Conservation (phyloP, 2,113 vertebrate genomes). For the Zosterops hypoxanthus region DNA sequence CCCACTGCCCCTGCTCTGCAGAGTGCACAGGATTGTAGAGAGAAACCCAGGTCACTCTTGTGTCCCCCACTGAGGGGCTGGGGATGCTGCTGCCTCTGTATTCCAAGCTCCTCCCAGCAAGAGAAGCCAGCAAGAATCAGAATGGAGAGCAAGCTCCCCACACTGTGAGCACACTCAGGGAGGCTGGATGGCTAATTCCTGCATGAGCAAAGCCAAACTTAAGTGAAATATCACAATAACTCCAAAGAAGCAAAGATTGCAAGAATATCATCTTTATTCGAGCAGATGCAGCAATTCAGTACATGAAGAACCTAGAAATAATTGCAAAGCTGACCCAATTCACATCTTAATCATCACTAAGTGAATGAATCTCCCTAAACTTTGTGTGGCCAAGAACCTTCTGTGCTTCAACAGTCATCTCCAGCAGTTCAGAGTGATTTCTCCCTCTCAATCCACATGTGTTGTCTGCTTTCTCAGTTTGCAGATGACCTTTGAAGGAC, state of each 20-base stretch:
- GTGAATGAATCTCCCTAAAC: neutral
- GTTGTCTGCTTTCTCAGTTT: neutral
- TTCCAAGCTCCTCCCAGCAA: neutral
- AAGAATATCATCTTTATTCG: constrained; percentile 60
- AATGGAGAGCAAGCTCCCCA: neutral
- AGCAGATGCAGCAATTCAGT: neutral
- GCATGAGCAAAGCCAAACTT: neutral
- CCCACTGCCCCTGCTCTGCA: neutral
- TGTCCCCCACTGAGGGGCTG: neutral
- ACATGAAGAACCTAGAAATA: neutral
- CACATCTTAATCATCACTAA: neutral
- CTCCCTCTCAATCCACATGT: neutral
- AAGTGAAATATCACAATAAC: neutral
- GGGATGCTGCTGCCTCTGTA: neutral
- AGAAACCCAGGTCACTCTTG: neutral
- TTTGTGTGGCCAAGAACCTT: neutral
- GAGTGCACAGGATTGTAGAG: fast-evolving
- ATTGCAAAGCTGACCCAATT: neutral
- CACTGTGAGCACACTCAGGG: neutral
- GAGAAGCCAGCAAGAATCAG: neutral
- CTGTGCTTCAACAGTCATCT: neutral
- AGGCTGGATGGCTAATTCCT: neutral
- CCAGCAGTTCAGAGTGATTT: neutral
- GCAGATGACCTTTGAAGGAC: neutral
- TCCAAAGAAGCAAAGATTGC: neutral